Percentiles rank a stretch among this genome's conserved stretches.
These are phyloP conservation scores for Popillia japonica DNA, from an alignment of 1,140 invertebrate genomes.

Conservation along the genomic window DNA sequence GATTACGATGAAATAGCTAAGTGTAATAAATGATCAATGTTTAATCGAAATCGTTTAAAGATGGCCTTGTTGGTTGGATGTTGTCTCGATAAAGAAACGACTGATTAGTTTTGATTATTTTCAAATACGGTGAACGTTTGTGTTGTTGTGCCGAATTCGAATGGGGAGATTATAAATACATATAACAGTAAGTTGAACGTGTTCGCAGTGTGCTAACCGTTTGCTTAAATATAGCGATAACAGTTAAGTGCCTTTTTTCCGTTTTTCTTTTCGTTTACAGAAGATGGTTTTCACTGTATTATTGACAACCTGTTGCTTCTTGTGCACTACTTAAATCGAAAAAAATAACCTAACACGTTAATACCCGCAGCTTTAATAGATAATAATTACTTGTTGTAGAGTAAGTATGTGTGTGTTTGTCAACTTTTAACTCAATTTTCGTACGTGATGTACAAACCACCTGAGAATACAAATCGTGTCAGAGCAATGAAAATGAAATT, in stretches of 20 bases:
- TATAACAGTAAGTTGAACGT: slow-evolving; percentile 35
- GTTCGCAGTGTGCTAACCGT: not conserved
- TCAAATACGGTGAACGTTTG: not conserved
- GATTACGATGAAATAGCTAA: not conserved
- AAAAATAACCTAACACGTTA: not conserved
- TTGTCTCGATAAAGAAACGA: not conserved
- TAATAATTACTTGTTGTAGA: not conserved
- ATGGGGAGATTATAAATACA: slow-evolving; percentile 16
- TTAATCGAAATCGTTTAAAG: slow-evolving; percentile 8
- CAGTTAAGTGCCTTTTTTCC: slow-evolving; percentile 15
- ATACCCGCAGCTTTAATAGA: slow-evolving; percentile 5
- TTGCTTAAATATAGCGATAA: not conserved
- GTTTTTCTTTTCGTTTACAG: slow-evolving; percentile 22
- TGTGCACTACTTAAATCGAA: slow-evolving; percentile 23
- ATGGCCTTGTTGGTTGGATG: slow-evolving; percentile 17
- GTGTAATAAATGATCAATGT: not conserved
- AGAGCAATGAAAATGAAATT: slow-evolving; percentile 57
- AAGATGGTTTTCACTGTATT: slow-evolving; percentile 32
- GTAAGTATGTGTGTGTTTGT: slow-evolving; percentile 26
- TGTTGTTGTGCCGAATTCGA: not conserved
- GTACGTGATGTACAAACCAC: slow-evolving; percentile 55
- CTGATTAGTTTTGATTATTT: not conserved
- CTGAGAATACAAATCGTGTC: slow-evolving; percentile 56
- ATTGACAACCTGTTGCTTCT: slow-evolving; percentile 35
- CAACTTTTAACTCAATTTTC: not conserved